Percentiles rank a stretch among this genome's conserved stretches.
phyloP scores from a whole-genome alignment of 2,113 vertebrate species.

The Strigops habroptila region DNA sequence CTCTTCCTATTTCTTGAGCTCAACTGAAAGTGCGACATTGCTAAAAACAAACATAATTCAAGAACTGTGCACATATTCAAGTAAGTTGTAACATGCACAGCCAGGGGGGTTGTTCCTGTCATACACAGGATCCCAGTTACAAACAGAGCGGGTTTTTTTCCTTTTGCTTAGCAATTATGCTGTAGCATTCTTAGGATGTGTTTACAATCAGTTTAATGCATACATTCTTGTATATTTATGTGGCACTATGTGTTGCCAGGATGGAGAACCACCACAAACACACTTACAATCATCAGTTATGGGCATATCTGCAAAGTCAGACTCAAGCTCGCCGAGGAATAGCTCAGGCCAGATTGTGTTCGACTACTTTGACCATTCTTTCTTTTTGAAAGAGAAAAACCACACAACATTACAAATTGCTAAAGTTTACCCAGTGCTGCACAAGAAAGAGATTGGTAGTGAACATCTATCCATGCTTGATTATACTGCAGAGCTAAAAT shows the following conservation, averaged over 20 bases:
- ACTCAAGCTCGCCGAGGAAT: background rate
- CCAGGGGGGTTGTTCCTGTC: constrained; percentile 30
- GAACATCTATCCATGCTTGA: constrained; percentile 42
- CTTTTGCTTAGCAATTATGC: constrained; percentile 64
- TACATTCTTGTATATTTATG: constrained; percentile 26
- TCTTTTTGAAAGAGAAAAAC: constrained; percentile 18
- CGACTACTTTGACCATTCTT: background rate
- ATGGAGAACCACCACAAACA: constrained; percentile 2
- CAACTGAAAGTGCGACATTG: constrained; percentile 66
- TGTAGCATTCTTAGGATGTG: constrained; percentile 52
- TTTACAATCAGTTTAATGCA: constrained; percentile 50
- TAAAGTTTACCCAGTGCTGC: constrained; percentile 58
- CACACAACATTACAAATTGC: constrained; percentile 31
- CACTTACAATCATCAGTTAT: background rate
- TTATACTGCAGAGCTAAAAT: constrained; percentile 38
- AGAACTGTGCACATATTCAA: constrained; percentile 22
- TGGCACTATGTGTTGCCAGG: background rate
- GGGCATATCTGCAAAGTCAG: constrained; percentile 16
- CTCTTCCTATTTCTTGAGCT: constrained; percentile 60
- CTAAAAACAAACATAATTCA: constrained; percentile 41
- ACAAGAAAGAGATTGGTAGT: constrained; percentile 37
- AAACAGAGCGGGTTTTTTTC: constrained; percentile 53
- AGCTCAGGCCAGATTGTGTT: constrained; percentile 6
- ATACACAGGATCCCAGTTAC: constrained; percentile 26
- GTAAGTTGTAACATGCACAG: background rate